Conservation (phyloP, 2,797 vertebrate genomes). For the Bothrops alternatus region DNA sequence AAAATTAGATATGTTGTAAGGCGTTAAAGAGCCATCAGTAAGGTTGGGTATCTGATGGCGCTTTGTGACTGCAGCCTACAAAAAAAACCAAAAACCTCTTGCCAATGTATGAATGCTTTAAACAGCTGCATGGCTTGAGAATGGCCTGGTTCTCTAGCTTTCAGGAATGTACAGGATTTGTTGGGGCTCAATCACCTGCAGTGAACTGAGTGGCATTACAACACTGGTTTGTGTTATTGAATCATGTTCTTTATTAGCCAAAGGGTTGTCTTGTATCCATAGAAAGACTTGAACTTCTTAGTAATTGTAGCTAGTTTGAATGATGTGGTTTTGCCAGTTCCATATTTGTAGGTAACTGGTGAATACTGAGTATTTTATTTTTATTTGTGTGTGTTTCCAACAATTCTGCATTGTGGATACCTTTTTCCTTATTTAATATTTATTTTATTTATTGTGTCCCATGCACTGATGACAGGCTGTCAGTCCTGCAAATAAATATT, state of each 20-base stretch:
- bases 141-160: background rate
- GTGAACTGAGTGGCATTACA: background rate
- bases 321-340: background rate
- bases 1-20: background rate
- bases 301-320: background rate
- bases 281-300: background rate
- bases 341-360: conserved; percentile 5
- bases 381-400: background rate
- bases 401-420: background rate
- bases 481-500: conserved; percentile 23
- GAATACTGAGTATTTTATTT: background rate
- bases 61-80: background rate
- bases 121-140: background rate
- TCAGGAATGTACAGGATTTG: background rate
- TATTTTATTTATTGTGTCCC: conserved; percentile 34
- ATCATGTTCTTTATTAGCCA: background rate
- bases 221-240: background rate
- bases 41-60: background rate
- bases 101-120: background rate
- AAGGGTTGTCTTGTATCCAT: background rate
- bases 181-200: background rate
- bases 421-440: conserved; percentile 37
- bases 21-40: background rate
- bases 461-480: conserved; percentile 9
- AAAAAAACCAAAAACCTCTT: background rate